Base-by-base conservation (phyloP, 1,140 invertebrate species). In the Formica exsecta region DNA sequence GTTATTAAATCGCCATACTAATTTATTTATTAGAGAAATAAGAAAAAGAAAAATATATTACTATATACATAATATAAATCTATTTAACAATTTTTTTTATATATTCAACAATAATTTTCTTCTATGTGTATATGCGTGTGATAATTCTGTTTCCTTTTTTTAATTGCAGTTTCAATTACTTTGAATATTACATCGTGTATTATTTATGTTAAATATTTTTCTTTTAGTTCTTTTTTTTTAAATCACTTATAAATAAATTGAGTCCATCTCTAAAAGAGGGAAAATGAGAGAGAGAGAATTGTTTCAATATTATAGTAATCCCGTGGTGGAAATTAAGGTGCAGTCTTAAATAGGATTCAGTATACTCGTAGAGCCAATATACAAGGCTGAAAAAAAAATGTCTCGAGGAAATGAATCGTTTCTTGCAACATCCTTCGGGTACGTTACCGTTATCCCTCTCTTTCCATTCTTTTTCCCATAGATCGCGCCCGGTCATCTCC, bases 391-490 rank as follows among this genome's bases (percentile, higher is more conserved):
- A 44, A 51, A 71, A 81, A 81, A 83, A 83, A 83, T 74, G 66
- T 83, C 79, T 74, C 79, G 57, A 71, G 70, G 71, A 77, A 87
- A 86, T 89, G 70, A 87, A 88, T 84, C 77, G 87, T 41, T 86
- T 88, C 76, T 86, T 85, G 84, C 68, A 66, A 75, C 88, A 87
- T 89, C 86, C 83, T 86, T 89, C 86, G 76, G 76, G 83, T 70
- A 71, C 66, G 66, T 81, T 89, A 89, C 88, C 87, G 88, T 89
- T 89, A 89, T 51, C 61, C 81, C 65, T 64, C 81, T 83, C 87
- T 66, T 88, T 86, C 70, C 51, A 59, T 83, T 88, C 77, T 88
- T 88, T 89, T 88, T 83, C 59, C 54, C 65, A 66, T 70, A 62
- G 77, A 88, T 89, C 68, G 76, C 88, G 76, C 64, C 88, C 59